These are phyloP conservation scores for Ginglymostoma cirratum DNA, from an alignment of 2,113 vertebrate species.

Conservation along the genomic window DNA sequence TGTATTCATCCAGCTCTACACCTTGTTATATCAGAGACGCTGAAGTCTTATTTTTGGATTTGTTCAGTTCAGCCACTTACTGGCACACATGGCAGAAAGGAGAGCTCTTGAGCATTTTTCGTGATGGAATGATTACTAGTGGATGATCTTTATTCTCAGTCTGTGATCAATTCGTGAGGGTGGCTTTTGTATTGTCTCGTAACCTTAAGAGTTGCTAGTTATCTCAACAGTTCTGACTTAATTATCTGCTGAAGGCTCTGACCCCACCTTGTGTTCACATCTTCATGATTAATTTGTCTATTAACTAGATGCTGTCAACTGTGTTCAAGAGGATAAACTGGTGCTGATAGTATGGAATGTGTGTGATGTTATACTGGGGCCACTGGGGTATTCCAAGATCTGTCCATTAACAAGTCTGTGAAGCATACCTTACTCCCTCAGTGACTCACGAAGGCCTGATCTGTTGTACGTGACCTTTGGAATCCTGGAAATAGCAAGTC, in stretches of 20 bases:
- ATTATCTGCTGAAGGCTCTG: constrained; percentile 50
- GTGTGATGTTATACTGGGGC: constrained; percentile 43
- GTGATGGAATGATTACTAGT: not conserved
- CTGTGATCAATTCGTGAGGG: not conserved
- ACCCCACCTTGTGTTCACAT: constrained; percentile 48
- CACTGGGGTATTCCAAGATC: constrained; percentile 42
- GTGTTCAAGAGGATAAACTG: constrained; percentile 43
- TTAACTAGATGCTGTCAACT: constrained; percentile 50
- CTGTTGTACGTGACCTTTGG: not conserved
- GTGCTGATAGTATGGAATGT: constrained; percentile 44
- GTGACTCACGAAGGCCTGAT: constrained; percentile 43
- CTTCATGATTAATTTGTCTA: constrained; percentile 51
- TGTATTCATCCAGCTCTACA: too few relatives aligned
- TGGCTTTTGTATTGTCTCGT: not conserved
- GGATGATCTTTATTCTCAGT: not conserved
- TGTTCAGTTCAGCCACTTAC: not conserved
- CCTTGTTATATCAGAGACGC: too few relatives aligned
- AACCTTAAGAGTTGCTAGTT: constrained; percentile 42
- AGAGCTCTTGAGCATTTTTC: not conserved
- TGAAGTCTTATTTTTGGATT: too few relatives aligned
- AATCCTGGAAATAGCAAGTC: not conserved
- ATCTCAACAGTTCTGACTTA: constrained; percentile 48
- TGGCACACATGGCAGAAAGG: not conserved
- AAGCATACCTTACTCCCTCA: constrained; percentile 41
- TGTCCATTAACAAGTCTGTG: constrained; percentile 41